Conservation (phyloP, 2,797 vertebrate genomes). For the Smutsia gigantea region DNA sequence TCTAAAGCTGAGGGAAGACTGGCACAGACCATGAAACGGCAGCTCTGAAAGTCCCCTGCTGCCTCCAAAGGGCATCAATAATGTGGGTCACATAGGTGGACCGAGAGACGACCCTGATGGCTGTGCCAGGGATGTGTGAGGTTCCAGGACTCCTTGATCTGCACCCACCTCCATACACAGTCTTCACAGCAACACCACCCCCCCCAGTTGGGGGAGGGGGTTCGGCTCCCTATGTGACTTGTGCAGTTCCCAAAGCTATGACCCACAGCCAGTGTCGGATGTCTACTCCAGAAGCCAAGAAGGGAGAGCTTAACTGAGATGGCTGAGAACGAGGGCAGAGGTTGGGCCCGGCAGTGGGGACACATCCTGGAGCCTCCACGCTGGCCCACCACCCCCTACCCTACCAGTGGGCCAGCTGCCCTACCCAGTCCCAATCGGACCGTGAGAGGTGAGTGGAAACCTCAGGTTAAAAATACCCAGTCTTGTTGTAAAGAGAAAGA, state of each 20-base stretch:
- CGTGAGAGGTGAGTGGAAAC: conserved; percentile 56
- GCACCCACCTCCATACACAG: not conserved
- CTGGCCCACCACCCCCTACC: not conserved
- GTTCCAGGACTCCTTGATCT: not conserved
- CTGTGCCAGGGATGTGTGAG: not conserved
- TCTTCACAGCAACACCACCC: not conserved
- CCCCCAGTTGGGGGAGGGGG: no score
- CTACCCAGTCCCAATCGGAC: not conserved
- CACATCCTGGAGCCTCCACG: not conserved
- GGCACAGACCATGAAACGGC: not conserved
- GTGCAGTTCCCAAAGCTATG: not conserved
- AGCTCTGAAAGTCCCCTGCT: not conserved
- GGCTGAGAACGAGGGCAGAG: not conserved
- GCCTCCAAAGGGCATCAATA: not conserved
- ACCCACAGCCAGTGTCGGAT: not conserved
- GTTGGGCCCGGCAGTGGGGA: not conserved
- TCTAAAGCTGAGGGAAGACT: not conserved
- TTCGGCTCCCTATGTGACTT: not conserved
- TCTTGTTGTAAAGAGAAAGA: conserved; percentile 65
- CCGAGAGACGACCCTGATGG: not conserved
- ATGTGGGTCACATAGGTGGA: not conserved
- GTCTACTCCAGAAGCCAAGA: not conserved
- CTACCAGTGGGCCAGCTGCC: not conserved
- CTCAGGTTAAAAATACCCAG: conserved; percentile 80
- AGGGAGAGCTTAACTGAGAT: not conserved